Evolutionary conservation across 2,888 invertebrate genomes (phyloP).

Genomic region (Netelia virgata): DNA sequence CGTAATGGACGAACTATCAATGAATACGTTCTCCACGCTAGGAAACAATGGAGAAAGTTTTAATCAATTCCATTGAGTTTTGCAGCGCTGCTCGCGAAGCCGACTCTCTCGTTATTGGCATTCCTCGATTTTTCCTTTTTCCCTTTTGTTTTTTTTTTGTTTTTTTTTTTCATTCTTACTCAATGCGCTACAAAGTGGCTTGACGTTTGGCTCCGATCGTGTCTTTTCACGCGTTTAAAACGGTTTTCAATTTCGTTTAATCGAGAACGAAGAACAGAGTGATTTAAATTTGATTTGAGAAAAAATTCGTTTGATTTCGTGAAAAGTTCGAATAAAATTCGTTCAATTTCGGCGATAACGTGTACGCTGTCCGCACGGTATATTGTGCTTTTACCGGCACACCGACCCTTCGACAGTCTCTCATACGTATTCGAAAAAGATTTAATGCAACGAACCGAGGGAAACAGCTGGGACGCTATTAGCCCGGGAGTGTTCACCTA

Average conservation of each 20-base stretch:
- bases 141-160: too few species aligned
- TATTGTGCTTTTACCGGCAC: neutral
- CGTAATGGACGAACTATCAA: neutral
- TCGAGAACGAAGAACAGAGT: neutral
- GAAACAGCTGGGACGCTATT: conserved; percentile 74
- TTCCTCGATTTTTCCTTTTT: neutral
- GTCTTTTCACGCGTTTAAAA: too few species aligned
- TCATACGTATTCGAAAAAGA: conserved; percentile 67
- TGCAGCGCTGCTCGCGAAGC: neutral
- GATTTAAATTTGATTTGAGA: neutral
- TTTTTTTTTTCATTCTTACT: neutral
- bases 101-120: neutral
- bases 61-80: conserved; percentile 5
- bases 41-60: neutral
- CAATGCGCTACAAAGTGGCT: neutral
- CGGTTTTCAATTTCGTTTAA: neutral
- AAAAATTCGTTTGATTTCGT: neutral
- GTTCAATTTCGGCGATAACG: neutral
- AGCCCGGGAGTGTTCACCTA: conserved; percentile 40
- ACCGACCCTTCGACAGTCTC: conserved; percentile 1
- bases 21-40: neutral
- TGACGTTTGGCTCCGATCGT: neutral
- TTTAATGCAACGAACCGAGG: conserved; percentile 74
- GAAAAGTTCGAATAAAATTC: neutral
- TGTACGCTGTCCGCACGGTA: neutral